Evolutionary conservation across 2,113 vertebrate genomes (phyloP), one percentile per base, ranked within the genome.

Genomic region (Corythoichthys intestinalis): DNA sequence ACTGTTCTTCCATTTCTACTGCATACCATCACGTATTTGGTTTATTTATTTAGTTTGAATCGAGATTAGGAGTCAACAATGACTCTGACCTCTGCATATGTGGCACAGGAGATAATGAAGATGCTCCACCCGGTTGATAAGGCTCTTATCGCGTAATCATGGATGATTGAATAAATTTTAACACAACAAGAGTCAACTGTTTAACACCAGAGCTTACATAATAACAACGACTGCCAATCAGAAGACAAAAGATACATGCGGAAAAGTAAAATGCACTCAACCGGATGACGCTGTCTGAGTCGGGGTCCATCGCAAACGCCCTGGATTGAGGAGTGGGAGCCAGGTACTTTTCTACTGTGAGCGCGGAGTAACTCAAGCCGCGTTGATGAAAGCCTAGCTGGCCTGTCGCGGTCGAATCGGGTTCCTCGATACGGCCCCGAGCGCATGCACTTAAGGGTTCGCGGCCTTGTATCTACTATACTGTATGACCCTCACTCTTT

Each of bases 281-380:
- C 92, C 92, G 92, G 76, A 92, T 74, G 86, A 89, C 83, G 80
- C 78, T 89, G 79, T 87, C 91, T 72, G 87, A 79, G 78, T 92
- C 90, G 70, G 79, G 82, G 82, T 92, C 91, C 92, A 92, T 93
- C 81, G 84, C 90, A 74, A 50, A 74, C 79, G 78, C 81, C 83
- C 78, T 70, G 20, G 20, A 28, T 69, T 77, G 77, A 63, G 76
- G 75, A 79, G 83, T 83, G 70, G 73, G 76, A 67, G 20, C 0
- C 28, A 70, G 78, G 68, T 79, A 69, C 71, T 70, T 74, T 91
- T 91, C 89, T 91, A 90, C 89, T 4, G 56, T 28, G 53, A 28
- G 90, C 56, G 65, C 77, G 57, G 80, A 77, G 92, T 91, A 93
- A 93, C 88, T 67, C 83, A 91, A 93, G 86, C 89, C 69, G 77